Conservation (phyloP, 2,797 vertebrate species). For the Gastrophryne carolinensis region DNA sequence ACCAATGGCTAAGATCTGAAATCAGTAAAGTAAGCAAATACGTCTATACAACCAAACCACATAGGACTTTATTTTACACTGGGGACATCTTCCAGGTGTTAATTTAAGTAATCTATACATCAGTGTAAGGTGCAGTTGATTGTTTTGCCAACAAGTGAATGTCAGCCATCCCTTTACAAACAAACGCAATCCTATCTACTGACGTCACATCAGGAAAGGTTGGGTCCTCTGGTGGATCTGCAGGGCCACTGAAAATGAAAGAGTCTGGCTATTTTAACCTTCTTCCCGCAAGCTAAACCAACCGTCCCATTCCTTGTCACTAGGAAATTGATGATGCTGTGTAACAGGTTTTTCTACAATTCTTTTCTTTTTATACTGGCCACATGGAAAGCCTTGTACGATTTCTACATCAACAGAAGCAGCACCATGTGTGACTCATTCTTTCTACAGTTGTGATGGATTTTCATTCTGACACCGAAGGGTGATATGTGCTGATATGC, state of each 20-base stretch:
- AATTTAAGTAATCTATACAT: not conserved
- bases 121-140: not conserved
- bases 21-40: too few species aligned
- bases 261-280: not conserved
- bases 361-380: conserved; percentile 31
- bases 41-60: too few species aligned
- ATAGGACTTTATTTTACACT: too few species aligned
- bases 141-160: not conserved
- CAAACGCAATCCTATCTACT: conserved; percentile 21
- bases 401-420: too few species aligned
- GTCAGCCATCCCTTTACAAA: not conserved
- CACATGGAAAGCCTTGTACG: conserved; percentile 5
- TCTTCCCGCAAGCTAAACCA: conserved; percentile 46
- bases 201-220: conserved; percentile 22
- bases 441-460: not conserved
- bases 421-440: not conserved
- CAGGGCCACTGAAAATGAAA: conserved; percentile 38
- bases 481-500: not conserved
- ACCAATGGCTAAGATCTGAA: too few species aligned
- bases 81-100: too few species aligned
- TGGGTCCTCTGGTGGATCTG: not conserved
- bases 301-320: not conserved
- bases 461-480: not conserved
- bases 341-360: conserved; percentile 8
- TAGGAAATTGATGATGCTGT: conserved; percentile 19